Percentiles rank a stretch among this genome's conserved stretches.
These are phyloP conservation scores for Drosophila limbata DNA, from an alignment of 2,888 invertebrate genomes.

Conservation along the genomic window DNA sequence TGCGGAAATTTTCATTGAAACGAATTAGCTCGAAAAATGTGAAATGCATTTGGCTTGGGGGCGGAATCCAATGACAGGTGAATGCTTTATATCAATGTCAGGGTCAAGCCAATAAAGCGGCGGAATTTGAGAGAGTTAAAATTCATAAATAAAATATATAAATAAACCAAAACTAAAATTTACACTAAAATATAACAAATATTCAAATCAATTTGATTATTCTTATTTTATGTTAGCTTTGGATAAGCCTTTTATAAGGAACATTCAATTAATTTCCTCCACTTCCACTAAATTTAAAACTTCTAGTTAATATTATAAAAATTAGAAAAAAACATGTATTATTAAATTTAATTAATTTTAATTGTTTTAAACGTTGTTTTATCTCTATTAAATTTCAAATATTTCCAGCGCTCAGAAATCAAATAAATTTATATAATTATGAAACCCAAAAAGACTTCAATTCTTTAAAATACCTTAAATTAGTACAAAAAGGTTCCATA, in stretches of 20 bases:
- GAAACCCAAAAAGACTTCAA: background rate
- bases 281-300: too few relatives aligned
- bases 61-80: slow-evolving; percentile 39
- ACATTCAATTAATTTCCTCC: too few relatives aligned
- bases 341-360: background rate
- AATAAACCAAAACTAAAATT: background rate
- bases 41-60: slow-evolving; percentile 31
- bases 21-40: slow-evolving; percentile 63
- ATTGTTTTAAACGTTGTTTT: too few relatives aligned
- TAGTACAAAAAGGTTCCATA: background rate
- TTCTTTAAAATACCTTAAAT: background rate
- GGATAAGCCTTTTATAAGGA: too few relatives aligned
- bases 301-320: too few relatives aligned
- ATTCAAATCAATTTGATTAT: background rate
- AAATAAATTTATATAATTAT: background rate
- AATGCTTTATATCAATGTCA: slow-evolving; percentile 72
- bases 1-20: slow-evolving; percentile 80
- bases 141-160: background rate
- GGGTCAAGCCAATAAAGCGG: slow-evolving; percentile 40
- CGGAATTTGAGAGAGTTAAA: background rate
- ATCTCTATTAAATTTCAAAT: background rate
- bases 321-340: background rate
- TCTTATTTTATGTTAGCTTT: too few relatives aligned
- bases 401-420: background rate
- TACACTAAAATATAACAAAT: background rate